phyloP scores from a whole-genome alignment of 2,888 invertebrate species.

The Tenthredo amoena region DNA sequence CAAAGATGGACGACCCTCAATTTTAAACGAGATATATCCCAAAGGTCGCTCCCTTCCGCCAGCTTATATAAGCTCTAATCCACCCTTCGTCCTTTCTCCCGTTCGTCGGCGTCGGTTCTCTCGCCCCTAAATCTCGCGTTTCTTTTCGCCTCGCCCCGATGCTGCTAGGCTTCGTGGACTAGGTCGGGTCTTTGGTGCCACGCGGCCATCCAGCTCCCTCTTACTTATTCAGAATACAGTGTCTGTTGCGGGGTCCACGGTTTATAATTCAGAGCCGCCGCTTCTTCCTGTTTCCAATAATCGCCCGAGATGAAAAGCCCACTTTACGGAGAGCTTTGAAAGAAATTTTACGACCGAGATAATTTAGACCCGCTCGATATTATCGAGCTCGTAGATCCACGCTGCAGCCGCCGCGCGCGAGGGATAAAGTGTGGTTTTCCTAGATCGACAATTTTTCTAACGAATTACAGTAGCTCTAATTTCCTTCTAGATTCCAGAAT shows the following conservation, averaged over 20 bases:
- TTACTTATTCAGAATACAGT: conserved; percentile 2
- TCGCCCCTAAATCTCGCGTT: not conserved
- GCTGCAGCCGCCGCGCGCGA: not conserved
- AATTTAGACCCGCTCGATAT: not conserved
- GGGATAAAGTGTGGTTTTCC: not conserved
- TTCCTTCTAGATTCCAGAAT: too few relatives aligned
- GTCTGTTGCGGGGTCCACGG: not conserved
- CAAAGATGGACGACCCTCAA: conserved; percentile 41
- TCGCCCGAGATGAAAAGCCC: not conserved
- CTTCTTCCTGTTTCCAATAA: not conserved
- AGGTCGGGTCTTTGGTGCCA: not conserved
- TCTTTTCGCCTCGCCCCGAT: not conserved
- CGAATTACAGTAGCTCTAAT: too few relatives aligned
- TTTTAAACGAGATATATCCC: conserved; percentile 35
- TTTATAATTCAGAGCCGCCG: not conserved
- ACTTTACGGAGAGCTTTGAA: not conserved
- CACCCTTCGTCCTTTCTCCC: not conserved
- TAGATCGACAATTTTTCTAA: not conserved
- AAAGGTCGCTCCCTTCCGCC: conserved; percentile 34
- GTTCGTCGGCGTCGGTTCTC: not conserved
- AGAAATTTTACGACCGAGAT: not conserved
- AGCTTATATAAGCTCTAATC: conserved; percentile 35
- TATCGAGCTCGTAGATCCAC: not conserved
- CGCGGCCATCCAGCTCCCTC: not conserved
- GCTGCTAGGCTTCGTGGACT: not conserved